Conservation (phyloP, 2,113 vertebrate species). For the Zosterops borbonicus region DNA sequence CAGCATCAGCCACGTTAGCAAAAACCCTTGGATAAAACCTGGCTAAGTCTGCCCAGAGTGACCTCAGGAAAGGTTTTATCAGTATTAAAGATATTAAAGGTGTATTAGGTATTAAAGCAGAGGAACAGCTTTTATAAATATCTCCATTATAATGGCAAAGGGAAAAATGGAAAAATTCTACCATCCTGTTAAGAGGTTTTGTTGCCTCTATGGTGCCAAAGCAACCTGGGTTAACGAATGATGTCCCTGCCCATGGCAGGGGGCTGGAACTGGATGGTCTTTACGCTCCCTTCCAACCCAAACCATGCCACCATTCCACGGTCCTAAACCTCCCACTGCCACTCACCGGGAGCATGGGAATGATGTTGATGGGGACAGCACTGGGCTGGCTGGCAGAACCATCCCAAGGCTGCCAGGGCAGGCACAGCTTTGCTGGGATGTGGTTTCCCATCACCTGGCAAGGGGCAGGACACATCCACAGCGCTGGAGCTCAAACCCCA, state of each 20-base stretch:
- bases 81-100: neutral
- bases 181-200: neutral
- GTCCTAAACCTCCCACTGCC: neutral
- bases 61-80: neutral
- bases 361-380: fast-evolving
- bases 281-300: neutral
- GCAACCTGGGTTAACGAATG: neutral
- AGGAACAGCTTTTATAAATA: neutral
- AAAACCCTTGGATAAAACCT: neutral
- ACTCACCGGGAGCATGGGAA: fast-evolving
- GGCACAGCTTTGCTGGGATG: neutral
- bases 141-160: neutral
- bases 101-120: neutral
- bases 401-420: neutral
- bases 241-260: neutral
- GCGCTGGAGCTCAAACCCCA: fast-evolving
- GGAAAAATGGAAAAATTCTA: neutral
- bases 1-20: neutral
- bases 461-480: neutral
- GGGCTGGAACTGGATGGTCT: neutral
- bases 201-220: fast-evolving
- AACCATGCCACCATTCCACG: neutral
- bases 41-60: neutral
- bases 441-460: neutral
- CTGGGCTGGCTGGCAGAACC: neutral